These are phyloP conservation scores for Ochropleura leucogaster DNA, from an alignment of 2,888 invertebrate species.

Conservation along the genomic window DNA sequence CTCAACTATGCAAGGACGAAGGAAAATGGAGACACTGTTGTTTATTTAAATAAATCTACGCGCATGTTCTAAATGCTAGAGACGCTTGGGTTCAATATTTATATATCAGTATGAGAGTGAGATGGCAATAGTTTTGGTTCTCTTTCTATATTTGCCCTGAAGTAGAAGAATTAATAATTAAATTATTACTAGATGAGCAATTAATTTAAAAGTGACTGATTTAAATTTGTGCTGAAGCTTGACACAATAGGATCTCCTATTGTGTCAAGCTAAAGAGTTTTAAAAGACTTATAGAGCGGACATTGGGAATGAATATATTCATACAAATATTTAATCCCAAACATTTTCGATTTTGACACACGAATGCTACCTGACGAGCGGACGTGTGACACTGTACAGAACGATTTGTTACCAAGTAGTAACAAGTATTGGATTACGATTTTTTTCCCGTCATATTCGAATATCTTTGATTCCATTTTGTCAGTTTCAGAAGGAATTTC, in stretches of 20 bases:
- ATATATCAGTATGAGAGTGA: conserved; percentile 1
- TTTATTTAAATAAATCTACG: conserved; percentile 32
- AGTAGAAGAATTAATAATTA: too few relatives aligned
- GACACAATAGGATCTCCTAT: neutral
- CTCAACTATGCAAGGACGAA: conserved; percentile 54
- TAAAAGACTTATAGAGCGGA: too few relatives aligned
- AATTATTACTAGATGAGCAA: neutral
- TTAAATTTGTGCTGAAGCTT: neutral
- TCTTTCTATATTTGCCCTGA: conserved; percentile 1
- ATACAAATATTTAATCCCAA: too few relatives aligned
- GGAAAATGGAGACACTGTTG: conserved; percentile 39
- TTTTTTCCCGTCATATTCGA: too few relatives aligned
- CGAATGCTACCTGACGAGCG: too few relatives aligned
- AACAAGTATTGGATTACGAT: too few relatives aligned
- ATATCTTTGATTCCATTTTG: neutral
- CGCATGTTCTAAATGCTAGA: neutral
- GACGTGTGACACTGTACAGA: too few relatives aligned
- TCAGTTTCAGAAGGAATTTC: neutral
- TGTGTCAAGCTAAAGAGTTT: neutral
- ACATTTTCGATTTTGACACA: too few relatives aligned
- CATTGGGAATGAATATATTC: too few relatives aligned
- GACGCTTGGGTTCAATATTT: conserved; percentile 30
- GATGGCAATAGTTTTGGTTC: neutral
- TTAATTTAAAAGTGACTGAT: neutral
- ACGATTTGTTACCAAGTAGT: too few relatives aligned